Evolutionary conservation across 53 echinoderm and acorn worm species (phyloP).

Genomic region (Antedon mediterranea): DNA sequence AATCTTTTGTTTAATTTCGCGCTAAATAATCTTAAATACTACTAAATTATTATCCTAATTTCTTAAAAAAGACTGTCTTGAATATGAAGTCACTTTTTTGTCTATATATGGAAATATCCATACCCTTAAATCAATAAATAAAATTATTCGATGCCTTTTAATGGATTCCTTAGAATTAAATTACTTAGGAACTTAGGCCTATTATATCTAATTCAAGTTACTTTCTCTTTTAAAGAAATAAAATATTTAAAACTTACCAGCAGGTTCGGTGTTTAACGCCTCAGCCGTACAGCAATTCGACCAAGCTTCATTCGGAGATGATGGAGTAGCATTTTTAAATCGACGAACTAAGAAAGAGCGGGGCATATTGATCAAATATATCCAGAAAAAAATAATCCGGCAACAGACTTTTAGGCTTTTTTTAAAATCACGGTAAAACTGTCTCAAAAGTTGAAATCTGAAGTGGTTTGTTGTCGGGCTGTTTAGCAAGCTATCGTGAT

Average conservation of each 20-base stretch:
- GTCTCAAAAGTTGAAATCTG: too few relatives aligned
- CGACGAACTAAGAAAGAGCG: constrained; percentile 48
- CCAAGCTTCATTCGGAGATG: not conserved
- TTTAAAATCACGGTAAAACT: not conserved
- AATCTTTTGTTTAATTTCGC: not conserved
- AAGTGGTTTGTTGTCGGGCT: not conserved
- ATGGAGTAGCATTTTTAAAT: constrained; percentile 16
- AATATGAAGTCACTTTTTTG: too few relatives aligned
- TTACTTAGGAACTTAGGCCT: too few relatives aligned
- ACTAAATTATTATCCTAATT: too few relatives aligned
- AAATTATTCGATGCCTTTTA: too few relatives aligned
- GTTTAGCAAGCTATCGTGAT: not conserved
- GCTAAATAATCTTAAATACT: not conserved
- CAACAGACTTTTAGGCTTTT: not conserved
- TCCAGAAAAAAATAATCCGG: not conserved
- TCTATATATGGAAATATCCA: too few relatives aligned
- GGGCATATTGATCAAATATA: constrained; percentile 14
- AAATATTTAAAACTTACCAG: too few relatives aligned
- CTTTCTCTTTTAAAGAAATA: too few relatives aligned
- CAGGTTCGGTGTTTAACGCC: not conserved
- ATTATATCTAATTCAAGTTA: too few relatives aligned
- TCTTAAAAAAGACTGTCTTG: too few relatives aligned
- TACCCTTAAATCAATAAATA: too few relatives aligned
- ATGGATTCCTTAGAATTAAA: too few relatives aligned
- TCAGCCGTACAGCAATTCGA: not conserved